Conservation (phyloP, 2,113 vertebrate species). For the Saguinus midas region DNA sequence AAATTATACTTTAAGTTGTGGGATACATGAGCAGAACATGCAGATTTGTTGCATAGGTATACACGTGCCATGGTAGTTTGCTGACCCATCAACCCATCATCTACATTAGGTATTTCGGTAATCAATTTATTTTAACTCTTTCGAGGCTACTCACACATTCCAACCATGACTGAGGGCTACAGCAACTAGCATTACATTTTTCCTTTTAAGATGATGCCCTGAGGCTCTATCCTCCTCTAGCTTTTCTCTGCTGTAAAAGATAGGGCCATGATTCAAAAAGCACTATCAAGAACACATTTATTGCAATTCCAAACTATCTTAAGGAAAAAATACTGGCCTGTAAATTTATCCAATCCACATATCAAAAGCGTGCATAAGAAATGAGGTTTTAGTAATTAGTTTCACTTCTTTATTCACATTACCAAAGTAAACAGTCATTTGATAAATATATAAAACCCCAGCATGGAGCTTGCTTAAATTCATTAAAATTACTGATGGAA, state of each 20-base stretch:
- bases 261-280: not conserved
- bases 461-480: not conserved
- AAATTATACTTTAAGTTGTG: too few relatives aligned
- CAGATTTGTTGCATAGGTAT: too few relatives aligned
- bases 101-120: too few relatives aligned
- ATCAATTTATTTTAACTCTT: not conserved
- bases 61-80: too few relatives aligned
- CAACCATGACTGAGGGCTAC: not conserved
- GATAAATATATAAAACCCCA: not conserved
- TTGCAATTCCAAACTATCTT: not conserved
- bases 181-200: not conserved
- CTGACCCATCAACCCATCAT: too few relatives aligned
- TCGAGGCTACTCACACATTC: not conserved
- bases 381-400: not conserved
- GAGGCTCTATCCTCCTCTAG: not conserved
- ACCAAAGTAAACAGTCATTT: not conserved
- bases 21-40: too few relatives aligned
- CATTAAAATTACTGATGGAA: not conserved
- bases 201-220: not conserved
- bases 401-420: not conserved
- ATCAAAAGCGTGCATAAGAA: not conserved
- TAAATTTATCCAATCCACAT: not conserved
- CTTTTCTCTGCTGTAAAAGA: not conserved
- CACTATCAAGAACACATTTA: not conserved
- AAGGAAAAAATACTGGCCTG: not conserved